A percentile compares a stretch with the other conserved stretches of the same genome.
phyloP scores from a whole-genome alignment of 2,888 invertebrate species.

The Adelphocoris suturalis region DNA sequence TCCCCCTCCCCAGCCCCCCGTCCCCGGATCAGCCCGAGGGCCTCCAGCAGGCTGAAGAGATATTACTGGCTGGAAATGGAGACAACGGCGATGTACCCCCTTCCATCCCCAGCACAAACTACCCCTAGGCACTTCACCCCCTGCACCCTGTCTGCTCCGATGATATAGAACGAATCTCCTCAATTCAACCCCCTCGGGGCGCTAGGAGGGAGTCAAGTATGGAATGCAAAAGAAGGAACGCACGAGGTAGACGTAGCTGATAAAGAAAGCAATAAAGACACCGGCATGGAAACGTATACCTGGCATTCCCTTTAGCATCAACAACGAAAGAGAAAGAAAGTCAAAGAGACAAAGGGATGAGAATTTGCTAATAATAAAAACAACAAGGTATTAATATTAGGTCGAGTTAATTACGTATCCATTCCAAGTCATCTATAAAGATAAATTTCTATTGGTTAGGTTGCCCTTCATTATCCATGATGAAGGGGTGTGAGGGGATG shows the following conservation, averaged over 20 bases:
- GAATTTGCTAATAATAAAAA: too few relatives aligned
- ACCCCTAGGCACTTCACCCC: not conserved
- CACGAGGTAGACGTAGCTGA: conserved; percentile 20
- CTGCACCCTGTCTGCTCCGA: not conserved
- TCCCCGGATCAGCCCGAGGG: conserved; percentile 20
- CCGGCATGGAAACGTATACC: not conserved
- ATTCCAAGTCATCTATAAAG: too few relatives aligned
- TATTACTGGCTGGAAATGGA: conserved; percentile 16
- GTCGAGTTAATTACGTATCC: too few relatives aligned
- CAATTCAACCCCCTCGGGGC: not conserved
- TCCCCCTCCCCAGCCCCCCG: not conserved
- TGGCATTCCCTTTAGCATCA: not conserved
- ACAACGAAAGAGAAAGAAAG: too few relatives aligned
- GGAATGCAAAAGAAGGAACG: conserved; percentile 3
- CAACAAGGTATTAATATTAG: too few relatives aligned
- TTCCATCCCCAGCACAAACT: not conserved
- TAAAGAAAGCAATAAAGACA: conserved; percentile 1
- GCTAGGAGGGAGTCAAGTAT: not conserved
- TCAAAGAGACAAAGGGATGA: too few relatives aligned
- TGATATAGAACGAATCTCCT: conserved; percentile 18
- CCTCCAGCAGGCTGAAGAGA: conserved; percentile 10
- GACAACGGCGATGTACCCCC: not conserved
- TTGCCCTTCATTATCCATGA: too few relatives aligned
- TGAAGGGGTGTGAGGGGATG: too few relatives aligned
- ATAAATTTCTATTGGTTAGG: too few relatives aligned